Base-by-base conservation (phyloP, 1,140 invertebrate species). In the Wiebesia pumilae region DNA sequence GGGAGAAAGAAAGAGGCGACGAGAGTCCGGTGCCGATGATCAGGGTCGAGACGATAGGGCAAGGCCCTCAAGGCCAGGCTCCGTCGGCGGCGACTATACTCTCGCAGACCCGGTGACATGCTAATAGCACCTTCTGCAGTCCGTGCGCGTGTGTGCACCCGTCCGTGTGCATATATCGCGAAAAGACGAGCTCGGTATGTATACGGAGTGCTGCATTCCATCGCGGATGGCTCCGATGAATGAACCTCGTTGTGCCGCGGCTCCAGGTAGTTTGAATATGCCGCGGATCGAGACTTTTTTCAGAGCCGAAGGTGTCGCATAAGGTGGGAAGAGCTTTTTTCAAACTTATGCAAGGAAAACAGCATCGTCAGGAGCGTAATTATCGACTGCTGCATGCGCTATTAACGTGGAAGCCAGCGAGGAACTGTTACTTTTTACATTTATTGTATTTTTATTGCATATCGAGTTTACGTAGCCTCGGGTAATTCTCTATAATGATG, bases 21-120 rank as follows among this genome's bases (percentile, higher is more conserved):
- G 65, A 77, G 83, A 58, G 73, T n/a, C 30, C 67, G 24, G 51
- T 77, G 54, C 73, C 73, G 80, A 80, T 86, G 88, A 91, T 91
- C 91, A 91, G 89, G 91, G 90, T 88, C 90, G 88, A 85, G 87
- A 87, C 84, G 89, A 83, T 88, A 85, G 90, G 88, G 89, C 89
- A 91, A 91, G 87, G 88, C 89, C 90, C 90, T 88, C 90, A 91
- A 91, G 90, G 90, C 83, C 90, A 87, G 38, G 4, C 33, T 16
- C 35, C 47, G 51, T 40, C 62, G 77, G 67, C 67, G 80, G 58
- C 58, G 58, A 62, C 58, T 62, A 27, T 27, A 62, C 21, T 27
- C 58, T 24, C 58, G 81, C 54, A 81, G 38, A 86, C 80, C 85
- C 73, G 85, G 85, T 87, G 85, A 87, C 81, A 87, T 83, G 85